A percentile compares a stretch with the other conserved stretches of the same genome.
phyloP scores from a whole-genome alignment of 2,113 vertebrate genomes.

The Xyrauchen texanus region DNA sequence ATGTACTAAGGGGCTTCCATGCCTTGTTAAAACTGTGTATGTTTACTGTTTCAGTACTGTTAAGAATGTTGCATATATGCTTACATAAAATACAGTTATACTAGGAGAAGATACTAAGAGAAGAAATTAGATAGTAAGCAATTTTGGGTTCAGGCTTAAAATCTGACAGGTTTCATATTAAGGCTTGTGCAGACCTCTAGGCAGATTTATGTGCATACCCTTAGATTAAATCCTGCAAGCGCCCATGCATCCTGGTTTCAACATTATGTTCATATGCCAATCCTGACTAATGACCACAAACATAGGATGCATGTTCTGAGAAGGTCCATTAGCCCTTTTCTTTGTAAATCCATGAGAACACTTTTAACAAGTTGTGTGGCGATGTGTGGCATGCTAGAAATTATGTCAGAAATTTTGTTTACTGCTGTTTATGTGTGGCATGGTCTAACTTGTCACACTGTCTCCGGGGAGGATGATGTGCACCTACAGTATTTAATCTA shows the following conservation, averaged over 20 bases:
- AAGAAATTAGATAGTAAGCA: too few species aligned
- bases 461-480: slow-evolving; percentile 14
- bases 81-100: too few species aligned
- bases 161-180: too few species aligned
- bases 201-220: too few species aligned
- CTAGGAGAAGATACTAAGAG: too few species aligned
- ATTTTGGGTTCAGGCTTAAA: too few species aligned
- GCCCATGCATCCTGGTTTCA: neutral
- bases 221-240: too few species aligned
- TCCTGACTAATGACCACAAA: neutral
- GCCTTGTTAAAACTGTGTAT: too few species aligned
- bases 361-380: neutral
- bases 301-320: neutral
- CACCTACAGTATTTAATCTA: slow-evolving; percentile 23
- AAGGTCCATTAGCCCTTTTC: neutral
- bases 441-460: slow-evolving; percentile 5
- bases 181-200: too few species aligned
- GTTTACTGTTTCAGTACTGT: too few species aligned
- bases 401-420: slow-evolving; percentile 7
- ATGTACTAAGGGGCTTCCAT: too few species aligned
- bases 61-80: too few species aligned
- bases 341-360: neutral
- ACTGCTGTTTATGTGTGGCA: slow-evolving; percentile 11
- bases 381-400: slow-evolving; percentile 12
- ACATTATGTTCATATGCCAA: neutral